Percentiles rank a stretch among this genome's conserved stretches.
phyloP scores from a whole-genome alignment of 2,797 vertebrate genomes.

The Saxicola maurus region DNA sequence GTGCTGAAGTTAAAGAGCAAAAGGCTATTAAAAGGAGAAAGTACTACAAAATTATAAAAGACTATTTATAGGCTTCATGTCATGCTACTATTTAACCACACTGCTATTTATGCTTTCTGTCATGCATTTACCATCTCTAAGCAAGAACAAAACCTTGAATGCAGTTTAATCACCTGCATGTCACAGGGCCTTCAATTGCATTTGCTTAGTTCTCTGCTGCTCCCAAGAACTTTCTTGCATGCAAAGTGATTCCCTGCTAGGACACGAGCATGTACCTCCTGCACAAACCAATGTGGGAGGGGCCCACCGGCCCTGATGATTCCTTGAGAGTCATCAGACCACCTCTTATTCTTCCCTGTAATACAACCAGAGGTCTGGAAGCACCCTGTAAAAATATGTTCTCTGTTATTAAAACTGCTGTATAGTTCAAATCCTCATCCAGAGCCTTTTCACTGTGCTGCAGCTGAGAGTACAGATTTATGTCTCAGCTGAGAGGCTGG shows the following conservation, averaged over 20 bases:
- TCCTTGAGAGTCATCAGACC: background rate
- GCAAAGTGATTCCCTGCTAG: background rate
- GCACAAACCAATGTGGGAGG: background rate
- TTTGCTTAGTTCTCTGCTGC: background rate
- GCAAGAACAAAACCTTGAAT: background rate
- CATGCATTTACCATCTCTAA: background rate
- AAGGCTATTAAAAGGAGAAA: background rate
- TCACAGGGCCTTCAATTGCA: background rate
- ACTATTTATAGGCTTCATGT: background rate
- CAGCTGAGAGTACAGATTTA: background rate
- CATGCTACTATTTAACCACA: background rate
- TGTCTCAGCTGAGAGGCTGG: background rate
- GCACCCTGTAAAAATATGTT: background rate
- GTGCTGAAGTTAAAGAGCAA: background rate
- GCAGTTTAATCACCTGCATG: background rate
- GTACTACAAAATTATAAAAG: background rate
- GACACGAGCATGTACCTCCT: background rate
- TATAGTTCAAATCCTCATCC: background rate
- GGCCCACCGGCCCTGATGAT: rapidly evolving
- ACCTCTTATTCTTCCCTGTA: background rate
- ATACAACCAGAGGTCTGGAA: background rate
- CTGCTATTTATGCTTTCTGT: background rate
- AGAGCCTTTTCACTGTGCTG: rapidly evolving
- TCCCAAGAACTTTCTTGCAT: background rate
- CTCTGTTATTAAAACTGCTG: background rate